Conservation (phyloP, 64 coral and sea anemone species). For the Acropora tenuis region DNA sequence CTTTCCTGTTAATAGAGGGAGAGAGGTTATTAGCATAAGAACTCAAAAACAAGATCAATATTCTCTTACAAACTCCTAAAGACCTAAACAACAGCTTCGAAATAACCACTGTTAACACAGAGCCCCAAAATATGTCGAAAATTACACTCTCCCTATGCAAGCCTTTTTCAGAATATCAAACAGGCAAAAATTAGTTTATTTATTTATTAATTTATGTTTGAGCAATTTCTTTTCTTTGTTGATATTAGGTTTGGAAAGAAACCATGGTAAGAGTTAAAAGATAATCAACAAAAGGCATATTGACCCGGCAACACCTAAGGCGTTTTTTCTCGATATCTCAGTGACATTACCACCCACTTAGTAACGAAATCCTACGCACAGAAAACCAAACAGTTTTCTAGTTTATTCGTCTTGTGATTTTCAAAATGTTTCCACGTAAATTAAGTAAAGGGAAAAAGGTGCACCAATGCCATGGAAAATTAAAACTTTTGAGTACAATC, state of each 20-base stretch:
- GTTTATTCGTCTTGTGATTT: neutral
- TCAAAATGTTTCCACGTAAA: neutral
- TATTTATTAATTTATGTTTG: too few species aligned
- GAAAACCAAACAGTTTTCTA: neutral
- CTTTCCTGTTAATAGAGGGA: slow-evolving; percentile 74
- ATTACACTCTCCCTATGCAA: too few species aligned
- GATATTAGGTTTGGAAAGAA: too few species aligned
- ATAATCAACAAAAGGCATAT: too few species aligned
- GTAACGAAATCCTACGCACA: neutral
- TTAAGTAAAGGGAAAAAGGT: neutral
- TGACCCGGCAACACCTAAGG: too few species aligned
- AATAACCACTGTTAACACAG: slow-evolving; percentile 19
- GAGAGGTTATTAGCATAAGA: slow-evolving; percentile 4
- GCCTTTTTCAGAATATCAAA: too few species aligned
- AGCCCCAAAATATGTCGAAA: neutral
- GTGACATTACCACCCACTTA: neutral
- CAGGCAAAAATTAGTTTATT: too few species aligned
- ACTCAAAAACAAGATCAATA: slow-evolving; percentile 42
- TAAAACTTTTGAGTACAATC: neutral
- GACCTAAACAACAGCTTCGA: neutral
- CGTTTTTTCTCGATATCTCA: neutral
- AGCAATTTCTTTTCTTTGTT: too few species aligned
- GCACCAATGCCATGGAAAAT: neutral
- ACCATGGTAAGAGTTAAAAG: too few species aligned
- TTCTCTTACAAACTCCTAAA: slow-evolving; percentile 1